Evolutionary conservation across 1,140 invertebrate species (phyloP).

Genomic region (Potamilus streckersoni): DNA sequence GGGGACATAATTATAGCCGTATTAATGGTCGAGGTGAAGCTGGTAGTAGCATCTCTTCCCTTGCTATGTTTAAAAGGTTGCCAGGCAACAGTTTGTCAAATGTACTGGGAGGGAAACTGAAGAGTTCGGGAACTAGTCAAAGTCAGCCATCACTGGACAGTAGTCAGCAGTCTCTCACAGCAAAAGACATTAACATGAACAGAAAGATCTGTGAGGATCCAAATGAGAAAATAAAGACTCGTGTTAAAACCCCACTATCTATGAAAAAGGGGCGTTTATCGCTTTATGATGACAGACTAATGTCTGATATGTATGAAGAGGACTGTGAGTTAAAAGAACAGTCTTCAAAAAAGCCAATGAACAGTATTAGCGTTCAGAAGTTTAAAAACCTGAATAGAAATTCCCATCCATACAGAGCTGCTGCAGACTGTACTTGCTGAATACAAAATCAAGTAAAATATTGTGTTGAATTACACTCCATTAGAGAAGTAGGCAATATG

Average conservation of each 20-base stretch:
- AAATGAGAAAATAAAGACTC: constrained; percentile 74
- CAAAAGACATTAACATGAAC: constrained; percentile 24
- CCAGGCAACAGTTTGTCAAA: too few relatives aligned
- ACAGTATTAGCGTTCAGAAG: constrained; percentile 39
- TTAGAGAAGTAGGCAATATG: too few relatives aligned
- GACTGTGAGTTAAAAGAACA: constrained; percentile 7
- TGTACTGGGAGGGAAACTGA: too few relatives aligned
- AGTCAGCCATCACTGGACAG: too few relatives aligned
- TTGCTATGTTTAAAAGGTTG: too few relatives aligned
- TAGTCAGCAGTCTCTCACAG: constrained; percentile 12
- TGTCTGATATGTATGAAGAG: constrained; percentile 67
- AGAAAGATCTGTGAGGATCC: neutral
- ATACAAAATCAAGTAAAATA: too few relatives aligned
- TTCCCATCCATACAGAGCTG: constrained; percentile 1
- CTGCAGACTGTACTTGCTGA: constrained; percentile 24
- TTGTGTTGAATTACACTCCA: too few relatives aligned
- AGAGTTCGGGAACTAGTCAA: too few relatives aligned
- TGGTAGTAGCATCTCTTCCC: too few relatives aligned
- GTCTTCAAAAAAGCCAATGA: constrained; percentile 17
- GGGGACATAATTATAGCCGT: constrained; percentile 51
- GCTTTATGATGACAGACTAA: constrained; percentile 88
- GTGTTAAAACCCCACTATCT: constrained; percentile 85
- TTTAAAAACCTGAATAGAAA: constrained; percentile 30
- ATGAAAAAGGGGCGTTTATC: constrained; percentile 82
- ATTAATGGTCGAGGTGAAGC: neutral